A percentile compares a stretch with the other conserved stretches of the same genome.
Conservation (phyloP, 2,113 vertebrate genomes). For the Alethe diademata region DNA sequence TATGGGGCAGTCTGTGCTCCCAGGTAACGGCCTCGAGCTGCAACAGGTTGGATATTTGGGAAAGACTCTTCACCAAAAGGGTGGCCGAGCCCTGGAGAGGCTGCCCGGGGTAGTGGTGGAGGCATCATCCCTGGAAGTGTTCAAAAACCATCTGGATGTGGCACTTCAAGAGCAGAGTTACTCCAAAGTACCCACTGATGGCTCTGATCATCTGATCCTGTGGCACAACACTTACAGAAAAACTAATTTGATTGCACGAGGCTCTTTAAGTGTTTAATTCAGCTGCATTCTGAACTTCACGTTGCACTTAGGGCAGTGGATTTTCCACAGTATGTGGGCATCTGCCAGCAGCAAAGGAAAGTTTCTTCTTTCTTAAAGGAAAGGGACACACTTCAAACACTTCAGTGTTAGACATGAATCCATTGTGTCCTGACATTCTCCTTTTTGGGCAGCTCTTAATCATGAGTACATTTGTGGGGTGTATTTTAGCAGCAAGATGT, state of each 20-base stretch:
- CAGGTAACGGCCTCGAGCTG: neutral
- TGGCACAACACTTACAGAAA: accelerated
- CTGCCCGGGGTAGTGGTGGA: neutral
- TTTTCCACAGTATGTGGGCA: neutral
- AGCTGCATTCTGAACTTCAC: neutral
- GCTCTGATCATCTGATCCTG: neutral
- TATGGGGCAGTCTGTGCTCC: neutral
- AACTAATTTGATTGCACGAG: neutral
- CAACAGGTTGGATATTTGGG: neutral
- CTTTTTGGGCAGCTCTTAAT: constrained; percentile 4
- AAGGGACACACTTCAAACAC: neutral
- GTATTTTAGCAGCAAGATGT: neutral
- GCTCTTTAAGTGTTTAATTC: neutral
- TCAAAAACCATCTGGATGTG: neutral
- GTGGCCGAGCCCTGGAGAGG: neutral
- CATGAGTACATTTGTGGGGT: neutral
- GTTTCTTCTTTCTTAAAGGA: neutral
- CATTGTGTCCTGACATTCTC: neutral
- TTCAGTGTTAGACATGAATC: neutral
- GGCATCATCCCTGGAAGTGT: neutral
- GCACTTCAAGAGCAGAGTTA: neutral
- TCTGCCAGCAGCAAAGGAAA: neutral
- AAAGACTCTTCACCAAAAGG: neutral
- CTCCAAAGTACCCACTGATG: neutral
- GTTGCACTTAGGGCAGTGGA: neutral